Evolutionary conservation across 2,888 invertebrate genomes (phyloP).

Genomic region (Steinernema carpocapsae): DNA sequence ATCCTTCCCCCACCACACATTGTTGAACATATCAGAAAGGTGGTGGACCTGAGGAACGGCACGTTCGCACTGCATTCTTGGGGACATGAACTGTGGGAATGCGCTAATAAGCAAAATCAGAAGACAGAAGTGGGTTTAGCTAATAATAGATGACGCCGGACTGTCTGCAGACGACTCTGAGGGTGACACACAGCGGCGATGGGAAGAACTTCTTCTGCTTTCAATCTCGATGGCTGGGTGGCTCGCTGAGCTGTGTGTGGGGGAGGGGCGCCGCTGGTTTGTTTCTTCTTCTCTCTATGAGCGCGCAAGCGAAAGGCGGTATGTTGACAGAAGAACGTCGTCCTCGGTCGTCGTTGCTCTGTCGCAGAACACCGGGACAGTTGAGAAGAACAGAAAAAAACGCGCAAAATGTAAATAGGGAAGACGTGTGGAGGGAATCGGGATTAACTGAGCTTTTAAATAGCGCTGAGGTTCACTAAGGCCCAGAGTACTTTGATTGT

Average conservation of each 20-base stretch:
- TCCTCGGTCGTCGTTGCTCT: too few relatives aligned
- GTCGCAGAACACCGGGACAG: background rate
- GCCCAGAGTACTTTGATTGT: background rate
- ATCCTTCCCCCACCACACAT: conserved; percentile 27
- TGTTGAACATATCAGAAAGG: conserved; percentile 31
- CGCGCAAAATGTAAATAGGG: conserved; percentile 33
- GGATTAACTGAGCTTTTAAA: conserved; percentile 17
- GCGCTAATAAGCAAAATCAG: too few relatives aligned
- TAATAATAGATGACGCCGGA: conserved; percentile 29
- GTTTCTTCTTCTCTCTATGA: background rate
- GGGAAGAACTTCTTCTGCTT: background rate
- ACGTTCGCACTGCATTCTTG: conserved; percentile 31
- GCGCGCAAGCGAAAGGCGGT: conserved; percentile 4
- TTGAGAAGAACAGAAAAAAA: background rate
- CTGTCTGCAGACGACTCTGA: conserved; percentile 18
- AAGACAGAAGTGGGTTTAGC: background rate
- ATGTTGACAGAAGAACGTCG: conserved; percentile 30
- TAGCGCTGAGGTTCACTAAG: background rate
- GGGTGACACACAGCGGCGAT: background rate
- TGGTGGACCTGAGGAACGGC: conserved; percentile 22
- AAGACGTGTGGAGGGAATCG: background rate
- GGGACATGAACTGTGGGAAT: background rate
- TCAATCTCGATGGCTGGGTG: background rate
- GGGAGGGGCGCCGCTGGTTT: conserved; percentile 17
- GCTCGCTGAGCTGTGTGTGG: background rate